Evolutionary conservation across 2,797 vertebrate species (phyloP).

Genomic region (Sebastes itinus): DNA sequence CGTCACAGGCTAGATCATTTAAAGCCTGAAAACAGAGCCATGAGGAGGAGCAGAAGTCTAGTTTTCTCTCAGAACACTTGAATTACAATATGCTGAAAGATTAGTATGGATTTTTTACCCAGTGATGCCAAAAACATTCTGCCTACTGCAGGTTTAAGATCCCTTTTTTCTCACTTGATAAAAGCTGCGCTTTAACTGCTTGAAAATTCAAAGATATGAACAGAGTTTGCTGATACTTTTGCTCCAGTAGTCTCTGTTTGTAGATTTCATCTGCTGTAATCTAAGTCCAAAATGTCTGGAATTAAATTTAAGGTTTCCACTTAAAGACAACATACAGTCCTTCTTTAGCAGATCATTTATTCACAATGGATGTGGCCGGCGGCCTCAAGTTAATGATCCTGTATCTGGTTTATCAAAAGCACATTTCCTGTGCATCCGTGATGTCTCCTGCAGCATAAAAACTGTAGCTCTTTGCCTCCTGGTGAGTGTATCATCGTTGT

Average conservation of each 20-base stretch:
- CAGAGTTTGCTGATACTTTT: not conserved
- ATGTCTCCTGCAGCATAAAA: slow-evolving; percentile 22
- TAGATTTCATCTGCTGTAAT: not conserved
- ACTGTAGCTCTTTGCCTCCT: slow-evolving; percentile 31
- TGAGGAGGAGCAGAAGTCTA: no score
- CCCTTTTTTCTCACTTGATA: not conserved
- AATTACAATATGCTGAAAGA: no score
- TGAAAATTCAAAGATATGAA: not conserved
- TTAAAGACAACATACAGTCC: not conserved
- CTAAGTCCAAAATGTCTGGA: not conserved
- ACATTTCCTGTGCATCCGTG: slow-evolving; percentile 31
- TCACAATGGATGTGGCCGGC: not conserved
- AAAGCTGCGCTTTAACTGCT: not conserved
- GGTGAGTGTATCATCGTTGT: slow-evolving; percentile 49
- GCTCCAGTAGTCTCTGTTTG: not conserved
- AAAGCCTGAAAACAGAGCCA: no score
- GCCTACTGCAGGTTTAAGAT: not conserved
- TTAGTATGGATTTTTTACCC: no score
- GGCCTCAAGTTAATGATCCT: slow-evolving; percentile 1
- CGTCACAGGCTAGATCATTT: no score
- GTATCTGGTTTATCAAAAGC: slow-evolving; percentile 19
- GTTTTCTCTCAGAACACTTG: no score
- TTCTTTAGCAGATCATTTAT: not conserved
- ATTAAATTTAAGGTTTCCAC: not conserved
- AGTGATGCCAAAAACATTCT: no score